phyloP scores from a whole-genome alignment of 2,888 invertebrate species.

The Tinea semifulvella region DNA sequence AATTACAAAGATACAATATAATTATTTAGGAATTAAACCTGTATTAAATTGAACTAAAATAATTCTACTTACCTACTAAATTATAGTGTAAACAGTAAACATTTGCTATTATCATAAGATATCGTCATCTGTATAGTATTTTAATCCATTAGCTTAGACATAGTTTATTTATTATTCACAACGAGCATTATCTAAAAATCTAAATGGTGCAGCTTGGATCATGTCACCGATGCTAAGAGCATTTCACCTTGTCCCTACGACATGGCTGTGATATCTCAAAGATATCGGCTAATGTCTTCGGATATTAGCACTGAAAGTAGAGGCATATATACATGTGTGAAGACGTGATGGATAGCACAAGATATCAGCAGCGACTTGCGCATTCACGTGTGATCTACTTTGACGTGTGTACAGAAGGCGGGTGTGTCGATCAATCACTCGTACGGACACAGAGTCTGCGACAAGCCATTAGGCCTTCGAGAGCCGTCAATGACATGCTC shows the following conservation, averaged over 20 bases:
- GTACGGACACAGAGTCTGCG: conserved; percentile 44
- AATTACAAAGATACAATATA: too few relatives aligned
- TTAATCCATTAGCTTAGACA: too few relatives aligned
- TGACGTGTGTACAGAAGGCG: conserved; percentile 19
- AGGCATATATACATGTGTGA: conserved; percentile 3
- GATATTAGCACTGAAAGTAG: conserved; percentile 11
- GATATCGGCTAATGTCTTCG: conserved; percentile 10
- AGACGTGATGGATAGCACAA: conserved; percentile 11
- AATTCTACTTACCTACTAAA: too few relatives aligned
- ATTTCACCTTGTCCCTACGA: background rate
- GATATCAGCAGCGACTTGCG: conserved; percentile 13
- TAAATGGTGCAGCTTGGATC: too few relatives aligned
- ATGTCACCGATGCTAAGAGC: conserved; percentile 3
- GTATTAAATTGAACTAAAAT: too few relatives aligned
- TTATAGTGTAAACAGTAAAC: too few relatives aligned
- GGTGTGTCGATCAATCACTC: conserved; percentile 60
- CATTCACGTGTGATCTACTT: conserved; percentile 13
- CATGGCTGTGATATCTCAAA: background rate
- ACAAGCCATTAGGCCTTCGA: conserved; percentile 52
- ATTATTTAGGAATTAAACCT: too few relatives aligned
- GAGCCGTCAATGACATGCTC: conserved; percentile 35
- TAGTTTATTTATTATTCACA: too few relatives aligned
- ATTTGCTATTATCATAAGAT: too few relatives aligned
- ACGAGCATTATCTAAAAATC: too few relatives aligned
- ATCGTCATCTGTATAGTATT: too few relatives aligned